Percentiles rank a stretch among this genome's conserved stretches.
Conservation (phyloP, 2,888 invertebrate species). For the Microplitis manilae region DNA sequence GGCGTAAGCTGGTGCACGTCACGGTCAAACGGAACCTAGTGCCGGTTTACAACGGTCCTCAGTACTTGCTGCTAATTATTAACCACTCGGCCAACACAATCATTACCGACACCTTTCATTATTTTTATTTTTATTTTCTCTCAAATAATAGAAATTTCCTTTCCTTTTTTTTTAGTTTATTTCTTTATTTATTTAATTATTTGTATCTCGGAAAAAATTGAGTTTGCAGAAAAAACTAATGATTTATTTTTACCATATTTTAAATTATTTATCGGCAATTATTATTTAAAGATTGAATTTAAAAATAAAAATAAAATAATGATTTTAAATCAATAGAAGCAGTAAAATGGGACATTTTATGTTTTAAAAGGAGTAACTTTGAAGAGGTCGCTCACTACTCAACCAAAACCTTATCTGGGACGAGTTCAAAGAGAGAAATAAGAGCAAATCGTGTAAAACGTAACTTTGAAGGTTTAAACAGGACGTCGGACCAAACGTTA, state of each 20-base stretch:
- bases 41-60: conserved; percentile 25
- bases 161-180: too few species aligned
- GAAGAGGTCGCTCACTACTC: conserved; percentile 13
- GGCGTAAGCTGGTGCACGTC: conserved; percentile 41
- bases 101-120: conserved; percentile 1
- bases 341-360: conserved; percentile 30
- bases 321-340: conserved; percentile 21
- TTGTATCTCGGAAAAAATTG: too few species aligned
- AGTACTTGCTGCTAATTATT: not conserved
- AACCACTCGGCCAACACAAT: not conserved
- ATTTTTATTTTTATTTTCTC: not conserved
- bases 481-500: conserved; percentile 33
- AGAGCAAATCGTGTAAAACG: conserved; percentile 31
- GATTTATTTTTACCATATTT: not conserved
- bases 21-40: conserved; percentile 27
- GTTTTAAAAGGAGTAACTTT: conserved; percentile 24
- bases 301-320: not conserved
- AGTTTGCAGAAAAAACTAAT: too few species aligned
- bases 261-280: too few species aligned
- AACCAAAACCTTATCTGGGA: conserved; percentile 34
- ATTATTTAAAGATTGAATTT: not conserved
- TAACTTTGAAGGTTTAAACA: conserved; percentile 21
- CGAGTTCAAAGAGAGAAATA: conserved; percentile 40
- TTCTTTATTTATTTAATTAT: too few species aligned
- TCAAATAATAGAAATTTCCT: too few species aligned